A percentile compares a stretch with the other conserved stretches of the same genome.
phyloP scores from a whole-genome alignment of 2,113 vertebrate genomes.

The Bungarus multicinctus region DNA sequence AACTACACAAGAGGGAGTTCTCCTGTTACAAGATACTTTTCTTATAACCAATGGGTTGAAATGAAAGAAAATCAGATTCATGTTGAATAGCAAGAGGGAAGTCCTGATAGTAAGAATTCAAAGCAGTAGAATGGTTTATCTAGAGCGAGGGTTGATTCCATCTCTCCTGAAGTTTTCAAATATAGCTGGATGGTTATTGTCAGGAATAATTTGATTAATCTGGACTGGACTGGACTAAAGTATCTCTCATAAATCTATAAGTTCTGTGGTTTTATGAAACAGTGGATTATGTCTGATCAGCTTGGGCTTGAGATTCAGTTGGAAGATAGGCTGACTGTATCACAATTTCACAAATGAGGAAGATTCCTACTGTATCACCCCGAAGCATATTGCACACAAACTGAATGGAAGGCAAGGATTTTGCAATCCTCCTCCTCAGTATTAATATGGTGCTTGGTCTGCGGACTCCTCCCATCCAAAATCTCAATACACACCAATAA shows the following conservation, averaged over 20 bases:
- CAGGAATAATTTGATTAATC: not conserved
- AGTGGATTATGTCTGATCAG: not conserved
- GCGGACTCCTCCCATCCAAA: not conserved
- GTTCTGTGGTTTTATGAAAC: not conserved
- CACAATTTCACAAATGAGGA: not conserved
- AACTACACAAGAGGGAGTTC: not conserved
- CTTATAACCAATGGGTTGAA: too few species aligned
- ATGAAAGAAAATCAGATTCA: not conserved
- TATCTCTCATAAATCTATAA: not conserved
- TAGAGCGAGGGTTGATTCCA: not conserved
- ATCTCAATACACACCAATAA: not conserved
- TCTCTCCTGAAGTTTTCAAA: not conserved
- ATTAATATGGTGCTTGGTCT: slow-evolving; percentile 5
- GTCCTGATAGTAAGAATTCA: not conserved
- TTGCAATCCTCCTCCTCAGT: not conserved
- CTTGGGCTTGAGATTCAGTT: not conserved
- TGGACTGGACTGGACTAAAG: not conserved
- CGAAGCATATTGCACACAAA: not conserved
- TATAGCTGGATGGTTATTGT: not conserved
- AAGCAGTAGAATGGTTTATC: not conserved
- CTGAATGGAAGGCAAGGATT: not conserved
- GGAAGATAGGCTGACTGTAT: not conserved
- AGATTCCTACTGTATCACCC: not conserved
- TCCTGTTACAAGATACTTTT: too few species aligned
- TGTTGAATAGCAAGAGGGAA: not conserved